Evolutionary conservation across 2,797 vertebrate species (phyloP), one percentile per base, ranked within the genome.

Genomic region (Coranthus polyacanthus): DNA sequence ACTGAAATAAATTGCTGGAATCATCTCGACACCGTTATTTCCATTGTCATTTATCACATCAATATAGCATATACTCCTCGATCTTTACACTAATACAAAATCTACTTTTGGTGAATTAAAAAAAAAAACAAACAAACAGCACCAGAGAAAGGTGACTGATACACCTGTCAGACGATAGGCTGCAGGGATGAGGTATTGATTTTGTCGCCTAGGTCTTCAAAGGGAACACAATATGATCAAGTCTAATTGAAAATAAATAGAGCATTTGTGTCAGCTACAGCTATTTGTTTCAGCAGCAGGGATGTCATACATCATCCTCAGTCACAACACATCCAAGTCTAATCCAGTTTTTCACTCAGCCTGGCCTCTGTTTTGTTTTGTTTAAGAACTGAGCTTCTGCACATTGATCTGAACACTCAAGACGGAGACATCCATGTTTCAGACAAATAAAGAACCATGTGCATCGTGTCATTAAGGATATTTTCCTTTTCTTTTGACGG

Each of bases 1-100:
- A 80, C 72, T 71, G 56, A 82, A 94, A 92, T 92, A 93, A 93
- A 93, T 74, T 44, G 61, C 71, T 83, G 84, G 82, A 81, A 52
- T 87, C 78, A 34, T 49, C 53, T 69, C 60, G n/a, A n/a, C n/a
- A 80, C 39, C n/a, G 10, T 72, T 43, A 47, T 68, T 82, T 57
- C 42, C 10, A 17, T 56, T 20, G n/a, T 16, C 8, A 38, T 50
- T 24, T 12, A 49, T 68, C 22, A 49, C 45, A 42, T 17, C 0
- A 20, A 21, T 17, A 5, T n/a, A 29, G 21, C 2, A 8, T 20
- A 55, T n/a, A 0, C n/a, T 10, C n/a, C 26, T 46, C 32, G 57
- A 38, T 24, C 29, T 59, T 24, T 42, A 15, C 38, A 5, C 0
- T 22, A 10, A 46, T 39, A 20, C n/a, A 42, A n/a, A 60, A n/a